phyloP scores from a whole-genome alignment of 2,888 invertebrate genomes.

The Cetonia aurata region DNA sequence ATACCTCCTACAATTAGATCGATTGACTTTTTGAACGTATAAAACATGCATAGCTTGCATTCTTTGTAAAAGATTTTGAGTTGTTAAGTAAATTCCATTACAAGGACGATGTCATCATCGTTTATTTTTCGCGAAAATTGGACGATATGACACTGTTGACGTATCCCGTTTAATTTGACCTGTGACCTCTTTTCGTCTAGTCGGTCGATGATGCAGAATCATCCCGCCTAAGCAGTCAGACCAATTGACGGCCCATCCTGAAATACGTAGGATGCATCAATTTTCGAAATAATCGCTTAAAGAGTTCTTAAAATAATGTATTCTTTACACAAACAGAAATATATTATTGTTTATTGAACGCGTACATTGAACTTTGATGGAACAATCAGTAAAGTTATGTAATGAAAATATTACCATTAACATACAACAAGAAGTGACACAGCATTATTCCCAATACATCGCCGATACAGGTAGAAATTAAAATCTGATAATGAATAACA shows the following conservation, averaged over 20 bases:
- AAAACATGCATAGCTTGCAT: too few species aligned
- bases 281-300: not conserved
- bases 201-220: slow-evolving; percentile 15
- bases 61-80: too few species aligned
- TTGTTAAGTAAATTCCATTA: too few species aligned
- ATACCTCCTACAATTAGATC: too few species aligned
- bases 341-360: not conserved
- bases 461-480: slow-evolving; percentile 11
- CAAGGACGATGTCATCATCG: slow-evolving; percentile 12
- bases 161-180: slow-evolving; percentile 1
- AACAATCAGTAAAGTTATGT: slow-evolving; percentile 7
- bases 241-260: not conserved
- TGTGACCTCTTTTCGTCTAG: slow-evolving; percentile 17
- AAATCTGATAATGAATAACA: slow-evolving; percentile 9
- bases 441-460: slow-evolving; percentile 3
- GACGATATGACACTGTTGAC: not conserved
- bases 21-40: too few species aligned
- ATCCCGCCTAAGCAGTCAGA: not conserved
- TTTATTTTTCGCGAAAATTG: not conserved
- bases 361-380: slow-evolving; percentile 14
- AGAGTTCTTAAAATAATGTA: not conserved
- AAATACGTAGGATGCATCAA: not conserved
- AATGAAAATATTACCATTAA: not conserved
- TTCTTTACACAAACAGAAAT: not conserved
- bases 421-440: slow-evolving; percentile 12